Percentiles rank a stretch among this genome's conserved stretches.
Evolutionary conservation across 2,113 vertebrate genomes (phyloP).

Genomic region (Thalassarche chlororhynchos): DNA sequence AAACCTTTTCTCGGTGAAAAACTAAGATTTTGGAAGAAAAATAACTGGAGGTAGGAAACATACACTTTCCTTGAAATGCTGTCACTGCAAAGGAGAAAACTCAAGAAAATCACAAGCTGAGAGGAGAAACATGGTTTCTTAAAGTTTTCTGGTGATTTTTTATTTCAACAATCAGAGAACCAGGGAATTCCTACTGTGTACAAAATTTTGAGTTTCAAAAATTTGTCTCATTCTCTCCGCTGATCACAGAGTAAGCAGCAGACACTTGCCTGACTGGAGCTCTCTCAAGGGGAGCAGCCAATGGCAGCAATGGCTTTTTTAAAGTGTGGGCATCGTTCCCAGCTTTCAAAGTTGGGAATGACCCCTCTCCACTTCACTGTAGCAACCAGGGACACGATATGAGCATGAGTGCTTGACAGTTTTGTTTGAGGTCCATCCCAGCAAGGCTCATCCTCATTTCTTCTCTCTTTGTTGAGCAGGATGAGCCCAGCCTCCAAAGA

Average conservation of each 20-base stretch:
- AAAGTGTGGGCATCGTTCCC: background rate
- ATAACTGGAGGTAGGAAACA: background rate
- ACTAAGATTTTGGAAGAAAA: background rate
- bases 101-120: background rate
- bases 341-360: background rate
- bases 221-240: background rate
- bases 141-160: background rate
- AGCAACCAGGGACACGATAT: background rate
- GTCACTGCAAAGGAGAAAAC: background rate
- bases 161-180: rapidly evolving
- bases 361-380: background rate
- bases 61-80: background rate
- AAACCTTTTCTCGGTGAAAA: background rate
- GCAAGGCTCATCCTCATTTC: background rate
- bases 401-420: background rate
- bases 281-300: background rate
- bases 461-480: background rate
- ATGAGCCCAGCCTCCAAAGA: background rate
- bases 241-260: background rate
- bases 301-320: background rate
- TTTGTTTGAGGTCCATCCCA: background rate
- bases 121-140: background rate
- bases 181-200: background rate
- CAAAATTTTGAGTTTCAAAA: background rate
- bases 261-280: background rate